Evolutionary conservation across 2,888 invertebrate genomes (phyloP), one percentile per base, ranked within the genome.

Genomic region (Euzophera pinguis): DNA sequence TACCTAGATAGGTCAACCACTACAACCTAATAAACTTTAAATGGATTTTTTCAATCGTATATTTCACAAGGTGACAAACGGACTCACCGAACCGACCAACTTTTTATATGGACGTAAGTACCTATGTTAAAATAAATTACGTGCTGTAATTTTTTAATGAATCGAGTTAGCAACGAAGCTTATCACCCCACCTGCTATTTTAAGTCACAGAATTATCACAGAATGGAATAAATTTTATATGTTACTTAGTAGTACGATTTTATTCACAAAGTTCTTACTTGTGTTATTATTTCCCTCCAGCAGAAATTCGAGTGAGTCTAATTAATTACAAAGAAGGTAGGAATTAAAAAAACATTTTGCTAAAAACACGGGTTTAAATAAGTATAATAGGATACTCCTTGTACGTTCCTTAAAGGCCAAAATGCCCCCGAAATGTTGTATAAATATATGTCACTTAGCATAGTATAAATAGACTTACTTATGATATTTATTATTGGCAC

Each of bases 131-230:
- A 39, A 39, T 39, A 16, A 39, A 14, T 39, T 16, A 39, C 16
- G 45, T 32, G 27, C 12, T 12, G 29, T 29, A 45, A 14, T 39
- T 39, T 39, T 13, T 14, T 38, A 12, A 32, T 32, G 32, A 38
- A 38, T 38, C 38, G 38, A 13, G 38, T 38, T 38, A 38, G 6
- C 38, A 38, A 12, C 38, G 38, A 38, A 38, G 38, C 38, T 14
- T n/a, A 38, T 14, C 38, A n/a, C 13, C 13, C 32, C 32, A 32
- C 32, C 32, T 32, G 32, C 13, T 38, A 12, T 12, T 35, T 38
- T 12, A 38, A 7, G 13, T 56, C 48, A 43, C 16, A 47, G 52
- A 32, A 32, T 10, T 2, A 6, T 56, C 48, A 43, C 16, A 47
- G 52, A 32, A 32, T 10, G 8, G 32, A 32, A 32, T 32, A 32